A percentile compares a stretch with the other conserved stretches of the same genome.
Evolutionary conservation across 64 coral and sea anemone species (phyloP).

Genomic region (Cladopsammia gracilis): DNA sequence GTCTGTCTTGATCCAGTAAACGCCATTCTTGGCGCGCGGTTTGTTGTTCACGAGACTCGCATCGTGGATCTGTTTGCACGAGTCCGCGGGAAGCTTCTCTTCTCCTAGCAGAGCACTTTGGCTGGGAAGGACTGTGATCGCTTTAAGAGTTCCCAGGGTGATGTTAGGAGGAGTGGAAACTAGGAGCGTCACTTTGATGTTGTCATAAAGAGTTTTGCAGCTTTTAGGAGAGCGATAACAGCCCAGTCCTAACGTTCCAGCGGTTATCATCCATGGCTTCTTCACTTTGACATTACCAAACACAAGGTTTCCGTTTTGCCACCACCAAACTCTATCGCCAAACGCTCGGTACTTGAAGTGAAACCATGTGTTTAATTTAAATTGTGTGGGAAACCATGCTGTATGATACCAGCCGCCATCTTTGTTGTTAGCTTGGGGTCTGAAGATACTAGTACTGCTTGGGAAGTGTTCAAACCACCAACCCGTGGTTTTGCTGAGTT

Average conservation of each 20-base stretch:
- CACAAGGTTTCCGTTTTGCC: conserved; percentile 66
- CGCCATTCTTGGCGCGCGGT: conserved; percentile 64
- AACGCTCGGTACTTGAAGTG: conserved; percentile 78
- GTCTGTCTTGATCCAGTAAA: conserved; percentile 88
- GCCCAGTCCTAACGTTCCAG: conserved; percentile 76
- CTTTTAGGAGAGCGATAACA: conserved; percentile 50
- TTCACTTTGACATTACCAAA: conserved; percentile 55
- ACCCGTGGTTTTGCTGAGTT: conserved; percentile 48
- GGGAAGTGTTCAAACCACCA: conserved; percentile 84
- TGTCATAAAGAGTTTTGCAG: conserved; percentile 75
- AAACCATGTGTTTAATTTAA: conserved; percentile 64
- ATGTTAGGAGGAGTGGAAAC: conserved; percentile 16
- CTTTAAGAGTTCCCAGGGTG: not conserved
- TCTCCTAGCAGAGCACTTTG: conserved; percentile 21
- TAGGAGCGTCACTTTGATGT: conserved; percentile 68
- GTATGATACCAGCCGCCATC: conserved; percentile 68
- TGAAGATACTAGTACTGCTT: conserved; percentile 49
- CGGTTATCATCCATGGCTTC: conserved; percentile 59
- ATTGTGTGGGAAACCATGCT: conserved; percentile 23
- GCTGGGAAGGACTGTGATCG: not conserved
- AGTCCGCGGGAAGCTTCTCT: conserved; percentile 72
- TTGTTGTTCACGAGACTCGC: conserved; percentile 41
- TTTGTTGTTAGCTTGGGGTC: conserved; percentile 52
- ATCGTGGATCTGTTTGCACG: conserved; percentile 89
- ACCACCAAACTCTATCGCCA: conserved; percentile 69